These are phyloP conservation scores for Andricus grossulariae DNA, from an alignment of 1,140 invertebrate species.

Conservation along the genomic window DNA sequence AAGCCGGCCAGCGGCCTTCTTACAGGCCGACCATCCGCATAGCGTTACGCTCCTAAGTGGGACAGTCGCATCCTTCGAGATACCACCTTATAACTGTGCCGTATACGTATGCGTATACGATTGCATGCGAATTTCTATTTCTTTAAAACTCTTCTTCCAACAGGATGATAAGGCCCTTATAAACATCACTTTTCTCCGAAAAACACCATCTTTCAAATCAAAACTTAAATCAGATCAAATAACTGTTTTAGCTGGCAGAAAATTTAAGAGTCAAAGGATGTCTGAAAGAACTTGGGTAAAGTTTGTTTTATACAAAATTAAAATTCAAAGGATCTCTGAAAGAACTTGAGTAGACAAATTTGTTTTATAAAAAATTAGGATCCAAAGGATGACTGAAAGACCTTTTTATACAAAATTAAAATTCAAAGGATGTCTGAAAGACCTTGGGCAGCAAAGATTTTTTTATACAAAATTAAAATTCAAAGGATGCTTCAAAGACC, in stretches of 20 bases:
- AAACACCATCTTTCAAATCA: slow-evolving; percentile 3
- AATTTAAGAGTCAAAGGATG: neutral
- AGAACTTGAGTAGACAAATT: no score
- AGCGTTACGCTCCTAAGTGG: slow-evolving; percentile 66
- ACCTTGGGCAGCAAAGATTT: no score
- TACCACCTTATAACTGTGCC: slow-evolving; percentile 62
- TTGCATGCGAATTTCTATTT: slow-evolving; percentile 70
- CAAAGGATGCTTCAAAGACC: no score
- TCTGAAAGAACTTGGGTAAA: no score
- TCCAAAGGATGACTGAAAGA: no score
- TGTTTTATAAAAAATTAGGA: no score
- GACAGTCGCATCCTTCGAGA: slow-evolving; percentile 72
- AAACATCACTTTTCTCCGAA: slow-evolving; percentile 37
- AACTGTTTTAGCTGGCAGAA: neutral
- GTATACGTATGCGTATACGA: slow-evolving; percentile 58
- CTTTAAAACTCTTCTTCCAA: slow-evolving; percentile 57
- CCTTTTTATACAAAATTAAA: no score
- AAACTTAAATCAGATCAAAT: no score
- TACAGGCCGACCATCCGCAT: slow-evolving; percentile 61
- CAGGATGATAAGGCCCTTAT: slow-evolving; percentile 13
- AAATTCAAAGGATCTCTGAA: no score
- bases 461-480: no score
- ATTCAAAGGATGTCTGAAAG: no score
- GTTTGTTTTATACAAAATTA: no score
- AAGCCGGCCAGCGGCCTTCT: slow-evolving; percentile 60